Base-by-base conservation (phyloP, 1,140 invertebrate genomes). In the Drosophila saltans region DNA sequence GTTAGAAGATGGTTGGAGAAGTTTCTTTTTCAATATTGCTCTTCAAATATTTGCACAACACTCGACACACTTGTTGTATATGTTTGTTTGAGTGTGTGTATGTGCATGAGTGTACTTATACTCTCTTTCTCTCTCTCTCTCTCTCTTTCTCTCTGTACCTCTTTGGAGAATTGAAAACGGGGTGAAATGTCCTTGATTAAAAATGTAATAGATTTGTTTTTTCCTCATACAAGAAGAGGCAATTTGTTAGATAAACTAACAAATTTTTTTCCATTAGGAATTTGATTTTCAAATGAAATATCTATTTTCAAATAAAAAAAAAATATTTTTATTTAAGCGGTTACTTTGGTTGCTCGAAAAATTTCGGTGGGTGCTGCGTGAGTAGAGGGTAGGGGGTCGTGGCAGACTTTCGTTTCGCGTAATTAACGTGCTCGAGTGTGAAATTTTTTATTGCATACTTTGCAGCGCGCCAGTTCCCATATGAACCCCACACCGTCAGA, bases 401-500 rank as follows among this genome's bases (percentile, higher is more conserved):
- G 5, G 28, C 2, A 26, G 72, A 57, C 69, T 61, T 52, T 52
- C 43, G 1, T 43, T 66, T 16, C 43, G 30, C 55, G 58, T 88
- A 85, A 85, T 88, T 89, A 88, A 78, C 80, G 83, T 89, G 76
- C 73, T 80, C 80, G 84, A 80, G 83, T 89, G 83, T 88, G 80
- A 88, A 80, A 80, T 88, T 88, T 86, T 86, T 78, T 88, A 88
- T 88, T 86, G 83, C 80, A 88, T 88, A 86, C 83, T 86, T 86
- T 83, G 59, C 76, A 70, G 82, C 64, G 71, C 83, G 21, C 30
- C 30, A 33, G 40, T 43, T 7, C 55, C 39, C 26, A 66, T 16
- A 61, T 41, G 41, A 30, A 41, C 16, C 16, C 16, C 16, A 16
- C 16, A 16, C 33, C 63, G 24, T n/a, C 62, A 59, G 33, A 21